Percentiles rank a stretch among this genome's conserved stretches.
phyloP scores from a whole-genome alignment of 2,113 vertebrate genomes.

The Suncus etruscus region DNA sequence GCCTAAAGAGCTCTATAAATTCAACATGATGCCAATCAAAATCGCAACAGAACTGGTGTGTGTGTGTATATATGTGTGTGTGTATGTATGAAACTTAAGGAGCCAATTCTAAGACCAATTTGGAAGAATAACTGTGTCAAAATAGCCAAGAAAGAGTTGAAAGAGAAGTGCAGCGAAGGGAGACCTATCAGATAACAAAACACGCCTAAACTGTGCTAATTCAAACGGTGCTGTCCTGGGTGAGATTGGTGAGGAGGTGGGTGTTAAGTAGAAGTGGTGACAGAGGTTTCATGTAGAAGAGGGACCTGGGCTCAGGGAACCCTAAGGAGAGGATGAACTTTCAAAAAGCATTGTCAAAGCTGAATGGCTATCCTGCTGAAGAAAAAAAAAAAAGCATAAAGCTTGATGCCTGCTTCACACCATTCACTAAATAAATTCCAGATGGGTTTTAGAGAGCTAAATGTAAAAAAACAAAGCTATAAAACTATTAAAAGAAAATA shows the following conservation, averaged over 20 bases:
- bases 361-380: slow-evolving; percentile 40
- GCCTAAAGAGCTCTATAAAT: neutral
- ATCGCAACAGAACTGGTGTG: neutral
- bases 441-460: slow-evolving; percentile 70
- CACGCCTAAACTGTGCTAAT: neutral
- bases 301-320: too few relatives aligned
- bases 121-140: slow-evolving; percentile 27
- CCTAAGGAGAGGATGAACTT: neutral
- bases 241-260: neutral
- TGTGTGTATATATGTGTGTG: neutral
- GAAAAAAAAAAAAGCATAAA: slow-evolving; percentile 53
- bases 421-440: slow-evolving; percentile 76
- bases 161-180: neutral
- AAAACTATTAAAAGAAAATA: slow-evolving; percentile 81
- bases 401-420: slow-evolving; percentile 64
- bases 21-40: neutral
- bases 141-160: slow-evolving; percentile 32
- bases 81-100: slow-evolving; percentile 29
- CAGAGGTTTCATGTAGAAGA: too few relatives aligned
- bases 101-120: slow-evolving; percentile 53
- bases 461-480: slow-evolving; percentile 65
- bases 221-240: neutral
- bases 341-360: neutral
- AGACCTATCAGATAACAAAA: neutral
- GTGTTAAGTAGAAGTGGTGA: too few relatives aligned